phyloP scores from a whole-genome alignment of 2,888 invertebrate genomes.

The Tribolium freemani region DNA sequence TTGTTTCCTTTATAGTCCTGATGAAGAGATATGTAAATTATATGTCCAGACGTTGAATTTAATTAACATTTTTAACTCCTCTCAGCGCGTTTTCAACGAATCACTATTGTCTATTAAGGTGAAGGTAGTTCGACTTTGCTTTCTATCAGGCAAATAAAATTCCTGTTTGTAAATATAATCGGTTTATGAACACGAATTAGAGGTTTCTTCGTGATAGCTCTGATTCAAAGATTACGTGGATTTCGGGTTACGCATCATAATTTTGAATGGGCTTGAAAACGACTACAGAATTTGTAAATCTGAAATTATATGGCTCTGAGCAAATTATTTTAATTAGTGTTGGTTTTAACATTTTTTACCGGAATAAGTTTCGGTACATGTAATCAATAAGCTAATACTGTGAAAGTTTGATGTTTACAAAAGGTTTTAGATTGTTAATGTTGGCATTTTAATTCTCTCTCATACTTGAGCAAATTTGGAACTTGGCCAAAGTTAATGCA shows the following conservation, averaged over 20 bases:
- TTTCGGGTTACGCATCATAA: background rate
- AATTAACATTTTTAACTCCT: constrained; percentile 29
- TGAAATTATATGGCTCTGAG: background rate
- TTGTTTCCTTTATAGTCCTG: constrained; percentile 30
- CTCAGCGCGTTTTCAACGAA: constrained; percentile 2
- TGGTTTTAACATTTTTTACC: no score
- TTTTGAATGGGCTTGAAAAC: background rate
- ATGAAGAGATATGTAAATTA: constrained; percentile 33
- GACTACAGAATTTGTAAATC: background rate
- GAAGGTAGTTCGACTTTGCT: constrained; percentile 2
- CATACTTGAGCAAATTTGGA: background rate
- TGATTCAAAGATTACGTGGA: background rate
- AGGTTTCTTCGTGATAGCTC: background rate
- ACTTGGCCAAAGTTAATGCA: background rate
- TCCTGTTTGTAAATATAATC: background rate
- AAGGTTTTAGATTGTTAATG: background rate
- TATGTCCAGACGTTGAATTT: constrained; percentile 27
- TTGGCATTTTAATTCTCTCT: background rate
- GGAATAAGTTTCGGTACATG: no score
- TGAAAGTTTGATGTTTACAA: background rate
- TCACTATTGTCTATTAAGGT: constrained; percentile 18
- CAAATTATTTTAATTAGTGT: no score
- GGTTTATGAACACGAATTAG: background rate
- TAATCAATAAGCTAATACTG: background rate
- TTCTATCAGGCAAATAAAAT: background rate